Conservation (phyloP, 1,140 invertebrate species). For the Papilio polyxenes region DNA sequence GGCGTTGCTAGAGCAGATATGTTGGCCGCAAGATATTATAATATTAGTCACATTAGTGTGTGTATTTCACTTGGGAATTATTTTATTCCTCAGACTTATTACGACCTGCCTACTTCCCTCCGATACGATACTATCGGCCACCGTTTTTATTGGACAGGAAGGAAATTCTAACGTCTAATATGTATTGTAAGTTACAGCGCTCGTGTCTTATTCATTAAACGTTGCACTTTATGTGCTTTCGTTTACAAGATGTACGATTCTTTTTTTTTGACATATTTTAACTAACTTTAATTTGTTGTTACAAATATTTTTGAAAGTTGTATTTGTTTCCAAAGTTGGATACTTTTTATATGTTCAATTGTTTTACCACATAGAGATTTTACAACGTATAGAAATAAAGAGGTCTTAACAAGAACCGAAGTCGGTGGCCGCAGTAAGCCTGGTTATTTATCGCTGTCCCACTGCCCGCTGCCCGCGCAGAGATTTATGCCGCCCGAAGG, state of each 20-base stretch:
- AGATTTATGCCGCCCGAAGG: slow-evolving; percentile 65
- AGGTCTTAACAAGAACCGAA: slow-evolving; percentile 44
- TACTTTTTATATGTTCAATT: slow-evolving; percentile 21
- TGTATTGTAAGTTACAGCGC: slow-evolving; percentile 62
- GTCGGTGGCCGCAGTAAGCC: slow-evolving; percentile 40
- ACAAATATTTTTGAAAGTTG: not conserved
- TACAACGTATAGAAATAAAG: slow-evolving; percentile 27
- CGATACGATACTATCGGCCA: slow-evolving; percentile 67
- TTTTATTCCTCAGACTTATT: slow-evolving; percentile 78
- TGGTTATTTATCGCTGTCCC: slow-evolving; percentile 71
- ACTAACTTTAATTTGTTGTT: not conserved
- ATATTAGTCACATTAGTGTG: slow-evolving; percentile 79
- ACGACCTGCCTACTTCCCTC: slow-evolving; percentile 70
- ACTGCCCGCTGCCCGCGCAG: slow-evolving; percentile 64
- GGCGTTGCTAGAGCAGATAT: slow-evolving; percentile 72
- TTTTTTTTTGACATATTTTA: slow-evolving; percentile 4
- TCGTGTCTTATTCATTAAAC: slow-evolving; percentile 68
- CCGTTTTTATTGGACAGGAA: slow-evolving; percentile 78
- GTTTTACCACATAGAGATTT: slow-evolving; percentile 12
- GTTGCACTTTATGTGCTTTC: slow-evolving; percentile 33
- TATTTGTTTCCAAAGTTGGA: not conserved
- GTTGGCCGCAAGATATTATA: slow-evolving; percentile 73
- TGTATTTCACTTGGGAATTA: slow-evolving; percentile 76
- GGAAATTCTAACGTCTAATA: slow-evolving; percentile 77
- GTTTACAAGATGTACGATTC: not conserved